Conservation (phyloP, 1,140 invertebrate genomes). For the Megathymus violae region DNA sequence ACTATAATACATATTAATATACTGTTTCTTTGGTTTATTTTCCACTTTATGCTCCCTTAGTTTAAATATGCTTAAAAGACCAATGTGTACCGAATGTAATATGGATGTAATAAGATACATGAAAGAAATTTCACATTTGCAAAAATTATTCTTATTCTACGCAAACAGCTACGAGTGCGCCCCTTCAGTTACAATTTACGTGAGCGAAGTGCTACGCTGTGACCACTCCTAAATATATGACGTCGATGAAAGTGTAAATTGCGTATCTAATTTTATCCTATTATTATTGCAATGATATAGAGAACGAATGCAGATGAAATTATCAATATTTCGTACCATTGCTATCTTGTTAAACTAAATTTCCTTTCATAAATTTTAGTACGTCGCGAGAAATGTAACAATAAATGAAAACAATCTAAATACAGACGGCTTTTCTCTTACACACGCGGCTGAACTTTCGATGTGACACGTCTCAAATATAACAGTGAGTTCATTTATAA, state of each 20-base stretch:
- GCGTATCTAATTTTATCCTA: not conserved
- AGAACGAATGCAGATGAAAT: not conserved
- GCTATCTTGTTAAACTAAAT: too few species aligned
- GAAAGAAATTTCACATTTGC: not conserved
- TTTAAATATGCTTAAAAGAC: too few species aligned
- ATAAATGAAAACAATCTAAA: not conserved
- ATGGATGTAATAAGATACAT: not conserved
- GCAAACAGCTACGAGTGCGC: not conserved
- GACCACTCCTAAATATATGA: not conserved
- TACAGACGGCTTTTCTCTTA: not conserved
- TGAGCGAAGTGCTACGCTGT: not conserved
- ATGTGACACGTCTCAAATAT: slow-evolving; percentile 8
- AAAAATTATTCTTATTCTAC: not conserved
- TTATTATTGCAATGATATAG: too few species aligned
- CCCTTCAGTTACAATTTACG: not conserved
- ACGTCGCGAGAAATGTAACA: too few species aligned
- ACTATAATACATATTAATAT: too few species aligned
- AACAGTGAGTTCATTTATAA: slow-evolving; percentile 37
- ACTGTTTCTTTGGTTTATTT: too few species aligned
- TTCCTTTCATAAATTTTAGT: too few species aligned
- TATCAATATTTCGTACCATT: not conserved
- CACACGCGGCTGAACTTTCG: slow-evolving; percentile 2
- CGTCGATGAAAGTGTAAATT: not conserved
- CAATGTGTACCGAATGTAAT: not conserved
- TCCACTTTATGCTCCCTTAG: too few species aligned